Base-by-base conservation (phyloP, 1,140 invertebrate genomes). In the Helicoverpa zea region DNA sequence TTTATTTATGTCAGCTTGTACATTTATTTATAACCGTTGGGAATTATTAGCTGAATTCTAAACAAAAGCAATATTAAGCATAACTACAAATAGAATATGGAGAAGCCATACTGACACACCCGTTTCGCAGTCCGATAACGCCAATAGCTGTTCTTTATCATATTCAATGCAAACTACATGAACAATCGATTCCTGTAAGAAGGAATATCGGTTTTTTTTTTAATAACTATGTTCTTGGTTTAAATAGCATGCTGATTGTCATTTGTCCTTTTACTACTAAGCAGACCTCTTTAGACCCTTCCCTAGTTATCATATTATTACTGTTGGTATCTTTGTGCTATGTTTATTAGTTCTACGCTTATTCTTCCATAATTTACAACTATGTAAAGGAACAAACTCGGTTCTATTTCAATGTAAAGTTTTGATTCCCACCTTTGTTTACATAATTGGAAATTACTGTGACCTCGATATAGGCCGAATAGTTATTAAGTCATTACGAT, bases 291-390 rank as follows among this genome's bases (percentile, higher is more conserved):
- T 23, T 51, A 70, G 18, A 64, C 16, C 30, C 61, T 14, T 10
- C 58, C 12, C 23, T 29, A 59, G 58, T 64, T 64, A 9, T 12
- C n/a, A 51, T 54, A 52, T 70, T 70, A 14, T 70, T 3, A 52
- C 66, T 70, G 66, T 70, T 70, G 66, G 66, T 70, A 70, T 70
- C 66, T 70, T 70, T 70, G 66, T 52, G 49, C 18, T 12, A 29
- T 70, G 47, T 51, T 52, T 35, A 52, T 70, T 23, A 11, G 43
- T 4, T 16, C 66, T 70, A 70, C 18, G 29, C 47, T 70, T 52
- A 63, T 64, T n/a, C 13, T 70, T 70, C 52, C 66, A 70, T 29
- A 13, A 52, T 70, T 52, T 70, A 23, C 66, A 52, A 64, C 43
- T 13, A 63, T 63, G 30, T 59, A 29, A 59, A 59, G 3, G 29